Percentiles rank a stretch among this genome's conserved stretches.
Conservation (phyloP, 1,140 invertebrate species). For the Melipona quadrifasciata region DNA sequence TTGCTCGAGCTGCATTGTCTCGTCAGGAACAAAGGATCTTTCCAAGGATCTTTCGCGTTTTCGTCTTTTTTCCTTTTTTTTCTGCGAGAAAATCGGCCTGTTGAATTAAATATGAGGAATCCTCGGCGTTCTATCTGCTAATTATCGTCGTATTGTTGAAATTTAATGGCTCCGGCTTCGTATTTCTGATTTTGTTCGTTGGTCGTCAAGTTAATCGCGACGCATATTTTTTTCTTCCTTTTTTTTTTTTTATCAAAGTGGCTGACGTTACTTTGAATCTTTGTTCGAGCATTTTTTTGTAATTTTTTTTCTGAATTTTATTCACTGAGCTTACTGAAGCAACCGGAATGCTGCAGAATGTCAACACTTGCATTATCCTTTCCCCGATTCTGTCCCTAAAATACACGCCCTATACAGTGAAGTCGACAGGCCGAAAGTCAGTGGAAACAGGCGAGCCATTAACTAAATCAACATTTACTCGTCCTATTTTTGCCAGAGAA, state of each 20-base stretch:
- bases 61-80: not conserved
- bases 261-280: no score
- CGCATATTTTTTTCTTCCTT: no score
- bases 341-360: not conserved
- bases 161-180: no score
- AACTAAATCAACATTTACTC: constrained; percentile 66
- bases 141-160: no score
- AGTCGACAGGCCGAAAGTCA: constrained; percentile 13
- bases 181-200: no score
- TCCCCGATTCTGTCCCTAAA: not conserved
- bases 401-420: constrained; percentile 2
- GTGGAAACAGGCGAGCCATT: constrained; percentile 54
- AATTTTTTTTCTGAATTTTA: not conserved
- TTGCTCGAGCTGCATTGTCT: not conserved
- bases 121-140: no score
- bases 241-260: no score
- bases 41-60: not conserved
- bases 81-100: not conserved
- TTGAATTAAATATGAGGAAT: not conserved
- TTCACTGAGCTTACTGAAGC: not conserved
- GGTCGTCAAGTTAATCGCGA: no score
- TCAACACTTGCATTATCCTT: not conserved
- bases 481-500: constrained; percentile 59
- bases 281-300: not conserved
- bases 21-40: not conserved